A percentile compares a stretch with the other conserved stretches of the same genome.
These are phyloP conservation scores for Muricea muricata DNA, from an alignment of 92 coral and sea anemone species.

Conservation along the genomic window DNA sequence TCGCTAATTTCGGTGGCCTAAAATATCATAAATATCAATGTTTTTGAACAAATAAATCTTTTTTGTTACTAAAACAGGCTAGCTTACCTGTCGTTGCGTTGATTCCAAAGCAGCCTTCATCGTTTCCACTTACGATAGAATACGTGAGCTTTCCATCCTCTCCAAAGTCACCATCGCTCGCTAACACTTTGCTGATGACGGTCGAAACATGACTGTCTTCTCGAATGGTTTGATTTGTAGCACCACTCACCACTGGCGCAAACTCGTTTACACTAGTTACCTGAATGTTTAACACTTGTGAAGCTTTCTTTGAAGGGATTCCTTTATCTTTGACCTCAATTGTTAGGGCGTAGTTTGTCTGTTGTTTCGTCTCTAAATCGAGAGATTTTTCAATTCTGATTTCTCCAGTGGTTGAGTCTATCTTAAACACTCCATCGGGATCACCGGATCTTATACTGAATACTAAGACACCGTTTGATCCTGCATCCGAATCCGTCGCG, in stretches of 20 bases:
- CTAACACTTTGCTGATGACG: slow-evolving; percentile 69
- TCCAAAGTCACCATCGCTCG: slow-evolving; percentile 83
- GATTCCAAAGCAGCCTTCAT: slow-evolving; percentile 69
- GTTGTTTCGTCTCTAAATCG: slow-evolving; percentile 73
- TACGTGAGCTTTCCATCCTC: slow-evolving; percentile 73
- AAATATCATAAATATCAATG: no score
- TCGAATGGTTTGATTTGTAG: slow-evolving; percentile 37
- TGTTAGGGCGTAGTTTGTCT: slow-evolving; percentile 54
- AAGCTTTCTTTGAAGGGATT: slow-evolving; percentile 55
- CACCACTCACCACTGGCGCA: slow-evolving; percentile 64
- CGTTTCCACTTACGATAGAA: slow-evolving; percentile 65
- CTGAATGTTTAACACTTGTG: slow-evolving; percentile 65
- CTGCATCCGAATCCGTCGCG: slow-evolving; percentile 79
- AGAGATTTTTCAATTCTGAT: slow-evolving; percentile 65
- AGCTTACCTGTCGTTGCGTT: slow-evolving; percentile 69
- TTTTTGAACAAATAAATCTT: no score
- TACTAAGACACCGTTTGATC: slow-evolving; percentile 70
- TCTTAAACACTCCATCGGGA: slow-evolving; percentile 61
- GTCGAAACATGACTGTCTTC: slow-evolving; percentile 46
- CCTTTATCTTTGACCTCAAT: slow-evolving; percentile 75
- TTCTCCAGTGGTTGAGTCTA: slow-evolving; percentile 72
- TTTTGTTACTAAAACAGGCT: no score
- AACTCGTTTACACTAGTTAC: slow-evolving; percentile 79
- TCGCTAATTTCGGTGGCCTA: no score
- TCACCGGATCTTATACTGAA: slow-evolving; percentile 74